Base-by-base conservation (phyloP, 2,888 invertebrate species). In the Ametastegia equiseti region DNA sequence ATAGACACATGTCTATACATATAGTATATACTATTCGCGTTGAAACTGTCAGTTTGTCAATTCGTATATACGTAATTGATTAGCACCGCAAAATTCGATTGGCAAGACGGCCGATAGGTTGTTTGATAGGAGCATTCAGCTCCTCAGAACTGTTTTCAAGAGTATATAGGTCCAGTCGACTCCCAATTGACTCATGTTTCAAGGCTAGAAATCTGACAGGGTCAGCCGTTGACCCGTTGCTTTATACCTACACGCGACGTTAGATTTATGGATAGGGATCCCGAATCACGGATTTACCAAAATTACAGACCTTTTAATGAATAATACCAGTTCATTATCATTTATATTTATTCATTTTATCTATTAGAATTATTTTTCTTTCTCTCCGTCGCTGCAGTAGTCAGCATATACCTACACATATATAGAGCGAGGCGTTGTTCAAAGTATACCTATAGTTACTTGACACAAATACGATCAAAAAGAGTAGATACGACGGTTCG, bases 31-130 rank as follows among this genome's bases (percentile, higher is more conserved):
- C 23, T 54, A 47, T n/a, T 23, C 5, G 23, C 19, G 33, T 63
- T 33, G 15, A 33, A 33, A 33, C 63, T 63, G 63, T 63, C 63
- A 63, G 63, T 63, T 63, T 63, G 63, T 63, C 63, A 63, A 63
- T 63, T 33, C n/a, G n/a, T n/a, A n/a, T 54, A 11, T 0, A 23
- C 11, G 54, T 54, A 54, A 54, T 54, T 54, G 63, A 63, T 63
- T 63, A 33, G 63, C 33, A 63, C 63, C 33, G 7, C 63, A 7
- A 63, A 33, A 54, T 54, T 23, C 54, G 54, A n/a, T n/a, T n/a
- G n/a, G n/a, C n/a, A n/a, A n/a, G n/a, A n/a, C n/a, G n/a, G n/a
- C n/a, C n/a, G n/a, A n/a, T n/a, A n/a, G 2, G 23, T 54, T 23
- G 54, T 54, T 23, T 23, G 23, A 19, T 9, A 4, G 54, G 54